phyloP scores from a whole-genome alignment of 2,888 invertebrate species.

The Pachliopta kotzebuea region DNA sequence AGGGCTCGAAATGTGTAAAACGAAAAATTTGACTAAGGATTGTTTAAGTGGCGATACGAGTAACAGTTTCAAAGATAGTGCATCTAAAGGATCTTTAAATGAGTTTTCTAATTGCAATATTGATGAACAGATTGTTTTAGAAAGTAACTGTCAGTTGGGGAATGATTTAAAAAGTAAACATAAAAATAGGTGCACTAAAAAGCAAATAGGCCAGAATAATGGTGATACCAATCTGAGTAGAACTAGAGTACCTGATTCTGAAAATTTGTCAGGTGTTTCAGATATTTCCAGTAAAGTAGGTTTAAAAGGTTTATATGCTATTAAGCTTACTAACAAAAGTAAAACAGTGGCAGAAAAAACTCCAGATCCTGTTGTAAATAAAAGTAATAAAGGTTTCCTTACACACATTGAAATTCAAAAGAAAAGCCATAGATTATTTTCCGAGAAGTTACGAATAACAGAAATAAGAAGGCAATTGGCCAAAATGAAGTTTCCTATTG shows the following conservation, averaged over 20 bases:
- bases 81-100: conserved; percentile 2
- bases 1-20: neutral
- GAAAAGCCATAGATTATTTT: neutral
- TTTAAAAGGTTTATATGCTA: neutral
- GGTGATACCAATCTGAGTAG: neutral
- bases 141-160: neutral
- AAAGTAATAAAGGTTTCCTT: conserved; percentile 20
- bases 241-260: conserved; percentile 3
- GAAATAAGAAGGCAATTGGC: conserved; percentile 56
- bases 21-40: neutral
- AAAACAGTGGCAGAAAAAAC: conserved; percentile 29
- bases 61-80: neutral
- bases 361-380: conserved; percentile 16
- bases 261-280: conserved; percentile 6
- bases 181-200: neutral
- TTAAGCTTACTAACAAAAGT: conserved; percentile 19
- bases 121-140: conserved; percentile 10
- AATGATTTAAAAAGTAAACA: conserved; percentile 5
- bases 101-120: neutral
- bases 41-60: conserved; percentile 1
- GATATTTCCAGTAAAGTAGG: conserved; percentile 18
- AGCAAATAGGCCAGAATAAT: neutral
- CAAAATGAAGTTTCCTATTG: conserved; percentile 54
- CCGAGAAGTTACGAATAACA: conserved; percentile 24
- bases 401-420: conserved; percentile 12